Base-by-base conservation (phyloP, 1,140 invertebrate species). In the Glossosoma conforme region DNA sequence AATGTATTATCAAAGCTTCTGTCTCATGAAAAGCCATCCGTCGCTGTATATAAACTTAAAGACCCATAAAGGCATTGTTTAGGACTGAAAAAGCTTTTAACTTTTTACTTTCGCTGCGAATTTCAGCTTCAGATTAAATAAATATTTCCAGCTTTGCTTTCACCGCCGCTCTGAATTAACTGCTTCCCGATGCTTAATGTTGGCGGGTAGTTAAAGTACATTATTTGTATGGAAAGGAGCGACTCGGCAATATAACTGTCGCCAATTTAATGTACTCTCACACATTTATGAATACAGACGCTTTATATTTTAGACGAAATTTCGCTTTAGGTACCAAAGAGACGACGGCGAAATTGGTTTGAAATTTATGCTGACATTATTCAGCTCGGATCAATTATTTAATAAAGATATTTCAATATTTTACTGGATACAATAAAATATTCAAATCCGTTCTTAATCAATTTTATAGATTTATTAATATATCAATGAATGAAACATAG, bases 51-150 rank as follows among this genome's bases (percentile, higher is more conserved):
- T 13, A 13, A 15, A 33, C n/a, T 4, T 33, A 33, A 33, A 33
- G n/a, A 33, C 3, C 32, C n/a, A 33, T 13, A 33, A 33, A 33
- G 32, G 4, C 32, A 33, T 33, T 33, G 32, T 33, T 33, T 15
- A 11, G 32, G 15, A 11, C n/a, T 33, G n/a, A 15, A 33, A 33
- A 33, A 33, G 32, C 32, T 33, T 33, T 33, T 33, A 33, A 33
- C n/a, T 33, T n/a, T n/a, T 33, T 15, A 33, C n/a, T 33, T 33
- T 33, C 3, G 15, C 32, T 11, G 11, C 15, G 32, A 11, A 33
- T 13, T 15, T 13, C 15, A 13, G n/a, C 11, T 15, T 4, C 32
- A 15, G 32, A 15, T 11, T 15, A 33, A 33, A 33, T 33, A 33
- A 33, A 33, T 15, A 33, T 33, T 33, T 33, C 32, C 32, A 15